Percentiles rank a stretch among this genome's conserved stretches.
Evolutionary conservation across 2,113 vertebrate genomes (phyloP).

Genomic region (Campylomormyrus tamandua): DNA sequence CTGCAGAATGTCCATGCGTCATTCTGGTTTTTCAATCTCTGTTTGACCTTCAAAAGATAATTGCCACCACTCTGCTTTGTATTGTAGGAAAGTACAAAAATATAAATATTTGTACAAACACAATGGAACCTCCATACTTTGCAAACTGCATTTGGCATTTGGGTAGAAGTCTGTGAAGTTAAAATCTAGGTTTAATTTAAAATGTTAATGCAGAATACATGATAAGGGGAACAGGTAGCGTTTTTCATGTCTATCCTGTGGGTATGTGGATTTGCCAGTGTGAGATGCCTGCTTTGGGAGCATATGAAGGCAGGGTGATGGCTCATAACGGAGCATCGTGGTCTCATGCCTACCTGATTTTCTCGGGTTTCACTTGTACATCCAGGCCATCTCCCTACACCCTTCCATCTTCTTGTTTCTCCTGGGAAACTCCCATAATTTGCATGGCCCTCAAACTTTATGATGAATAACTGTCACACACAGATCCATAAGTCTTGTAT

Average conservation of each 20-base stretch:
- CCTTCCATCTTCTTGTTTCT: neutral
- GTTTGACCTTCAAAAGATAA: slow-evolving; percentile 2
- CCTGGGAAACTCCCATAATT: neutral
- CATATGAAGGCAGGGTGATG: neutral
- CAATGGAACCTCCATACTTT: neutral
- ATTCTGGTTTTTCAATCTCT: neutral
- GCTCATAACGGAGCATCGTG: neutral
- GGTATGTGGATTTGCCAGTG: neutral
- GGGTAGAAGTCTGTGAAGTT: neutral
- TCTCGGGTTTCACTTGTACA: neutral
- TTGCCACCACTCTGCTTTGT: neutral
- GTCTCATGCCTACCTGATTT: neutral
- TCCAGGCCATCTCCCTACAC: neutral
- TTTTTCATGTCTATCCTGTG: neutral
- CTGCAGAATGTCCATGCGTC: neutral
- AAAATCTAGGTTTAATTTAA: neutral
- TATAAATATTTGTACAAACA: neutral
- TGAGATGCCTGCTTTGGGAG: neutral
- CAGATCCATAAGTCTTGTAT: neutral
- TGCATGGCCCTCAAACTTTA: neutral
- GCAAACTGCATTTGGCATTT: neutral
- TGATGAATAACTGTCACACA: neutral
- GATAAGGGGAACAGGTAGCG: neutral
- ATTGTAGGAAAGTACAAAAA: slow-evolving; percentile 1
- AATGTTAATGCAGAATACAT: neutral